These are phyloP conservation scores for Tachyglossus aculeatus DNA, from an alignment of 2,797 vertebrate species.

Conservation along the genomic window DNA sequence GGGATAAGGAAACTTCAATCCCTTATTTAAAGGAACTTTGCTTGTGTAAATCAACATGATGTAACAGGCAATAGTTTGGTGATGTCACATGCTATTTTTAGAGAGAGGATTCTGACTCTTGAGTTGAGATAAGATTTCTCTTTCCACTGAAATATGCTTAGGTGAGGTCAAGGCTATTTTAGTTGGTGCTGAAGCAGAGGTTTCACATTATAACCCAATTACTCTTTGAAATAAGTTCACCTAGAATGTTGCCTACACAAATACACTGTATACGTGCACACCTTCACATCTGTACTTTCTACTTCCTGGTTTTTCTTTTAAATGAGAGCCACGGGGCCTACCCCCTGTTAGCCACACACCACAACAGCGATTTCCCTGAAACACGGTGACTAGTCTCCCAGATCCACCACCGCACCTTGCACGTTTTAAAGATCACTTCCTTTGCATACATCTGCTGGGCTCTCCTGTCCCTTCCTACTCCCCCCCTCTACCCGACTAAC, in stretches of 20 bases:
- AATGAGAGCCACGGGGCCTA: conserved; percentile 43
- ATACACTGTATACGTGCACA: too few relatives aligned
- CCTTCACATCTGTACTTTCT: not conserved
- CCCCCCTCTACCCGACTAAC: conserved; percentile 44
- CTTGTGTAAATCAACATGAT: too few relatives aligned
- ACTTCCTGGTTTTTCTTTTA: conserved; percentile 18
- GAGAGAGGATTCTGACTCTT: too few relatives aligned
- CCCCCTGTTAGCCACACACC: conserved; percentile 37
- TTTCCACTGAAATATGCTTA: too few relatives aligned
- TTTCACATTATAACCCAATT: too few relatives aligned
- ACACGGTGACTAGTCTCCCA: conserved; percentile 40
- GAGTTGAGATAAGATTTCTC: too few relatives aligned
- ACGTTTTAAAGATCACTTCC: conserved; percentile 65
- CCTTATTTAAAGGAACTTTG: too few relatives aligned
- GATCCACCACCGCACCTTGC: conserved; percentile 41
- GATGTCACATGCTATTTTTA: too few relatives aligned
- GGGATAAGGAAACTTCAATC: too few relatives aligned
- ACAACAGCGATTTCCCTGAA: conserved; percentile 60
- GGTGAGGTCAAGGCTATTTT: too few relatives aligned
- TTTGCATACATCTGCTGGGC: conserved; percentile 58
- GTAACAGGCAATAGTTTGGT: too few relatives aligned
- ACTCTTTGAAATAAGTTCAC: not conserved
- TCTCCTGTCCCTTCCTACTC: conserved; percentile 44
- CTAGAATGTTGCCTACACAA: not conserved
- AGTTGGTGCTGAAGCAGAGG: too few relatives aligned